A percentile compares a stretch with the other conserved stretches of the same genome.
Conservation (phyloP, 1,140 invertebrate genomes). For the Diuraphis noxia region DNA sequence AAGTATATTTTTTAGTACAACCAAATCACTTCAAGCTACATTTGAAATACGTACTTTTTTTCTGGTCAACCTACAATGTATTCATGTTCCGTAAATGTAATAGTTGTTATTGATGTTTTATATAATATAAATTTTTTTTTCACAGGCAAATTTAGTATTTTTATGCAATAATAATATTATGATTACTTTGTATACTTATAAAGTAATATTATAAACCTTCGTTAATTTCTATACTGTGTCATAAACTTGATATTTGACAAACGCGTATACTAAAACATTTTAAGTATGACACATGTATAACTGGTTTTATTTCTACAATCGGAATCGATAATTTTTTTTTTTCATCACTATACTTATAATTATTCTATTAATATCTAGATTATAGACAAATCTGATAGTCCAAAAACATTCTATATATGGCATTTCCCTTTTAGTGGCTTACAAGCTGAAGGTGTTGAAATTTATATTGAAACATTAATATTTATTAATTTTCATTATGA, state of each 20-base stretch:
- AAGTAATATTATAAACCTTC: neutral
- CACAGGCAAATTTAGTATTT: neutral
- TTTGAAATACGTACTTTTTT: neutral
- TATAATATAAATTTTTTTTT: neutral
- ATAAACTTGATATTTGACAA: neutral
- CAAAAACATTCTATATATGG: neutral
- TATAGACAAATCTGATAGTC: no score
- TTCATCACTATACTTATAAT: neutral
- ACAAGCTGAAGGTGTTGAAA: neutral
- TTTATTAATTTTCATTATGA: neutral
- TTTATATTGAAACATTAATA: neutral
- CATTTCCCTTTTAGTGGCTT: neutral
- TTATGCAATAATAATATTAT: neutral
- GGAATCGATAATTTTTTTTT: neutral
- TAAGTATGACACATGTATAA: neutral
- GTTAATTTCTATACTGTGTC: neutral
- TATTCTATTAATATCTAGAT: neutral
- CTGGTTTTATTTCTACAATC: neutral
- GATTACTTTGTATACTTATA: neutral
- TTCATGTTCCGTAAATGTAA: neutral
- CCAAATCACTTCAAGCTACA: neutral
- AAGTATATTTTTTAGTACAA: neutral
- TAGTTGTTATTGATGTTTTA: neutral
- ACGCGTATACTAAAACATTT: neutral
- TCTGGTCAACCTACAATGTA: neutral